Percentiles rank a stretch among this genome's conserved stretches.
phyloP scores from a whole-genome alignment of 1,140 invertebrate species.

The Globodera rostochiensis region DNA sequence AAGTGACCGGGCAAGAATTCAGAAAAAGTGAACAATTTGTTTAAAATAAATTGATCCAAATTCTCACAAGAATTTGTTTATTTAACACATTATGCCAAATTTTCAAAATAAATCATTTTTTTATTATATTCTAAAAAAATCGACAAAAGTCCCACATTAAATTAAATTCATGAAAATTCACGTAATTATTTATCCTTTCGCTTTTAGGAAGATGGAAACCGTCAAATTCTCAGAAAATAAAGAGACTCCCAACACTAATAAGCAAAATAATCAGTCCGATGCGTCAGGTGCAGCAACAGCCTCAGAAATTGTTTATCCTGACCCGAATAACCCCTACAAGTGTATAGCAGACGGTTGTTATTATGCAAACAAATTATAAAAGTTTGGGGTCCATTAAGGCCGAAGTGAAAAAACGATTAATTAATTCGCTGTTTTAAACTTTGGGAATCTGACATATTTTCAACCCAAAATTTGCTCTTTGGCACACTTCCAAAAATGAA shows the following conservation, averaged over 20 bases:
- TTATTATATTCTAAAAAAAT: too few species aligned
- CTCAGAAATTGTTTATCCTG: neutral
- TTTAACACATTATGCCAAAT: too few species aligned
- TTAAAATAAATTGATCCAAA: too few species aligned
- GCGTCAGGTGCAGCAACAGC: neutral
- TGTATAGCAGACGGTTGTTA: neutral
- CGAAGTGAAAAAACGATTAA: too few species aligned
- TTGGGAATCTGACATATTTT: neutral
- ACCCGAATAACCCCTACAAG: conserved; percentile 14
- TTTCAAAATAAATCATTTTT: too few species aligned
- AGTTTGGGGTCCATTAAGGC: too few species aligned
- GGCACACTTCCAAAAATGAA: neutral
- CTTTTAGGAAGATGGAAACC: neutral
- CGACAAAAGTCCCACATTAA: too few species aligned
- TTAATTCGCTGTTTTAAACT: neutral
- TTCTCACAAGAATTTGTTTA: too few species aligned
- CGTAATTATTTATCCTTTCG: neutral
- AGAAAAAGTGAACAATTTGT: too few species aligned
- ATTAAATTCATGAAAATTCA: neutral
- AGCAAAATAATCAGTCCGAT: neutral
- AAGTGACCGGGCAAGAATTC: too few species aligned
- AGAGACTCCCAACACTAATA: neutral
- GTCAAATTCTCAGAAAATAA: neutral
- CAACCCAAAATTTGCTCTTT: neutral
- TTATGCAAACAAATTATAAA: neutral